Conservation (phyloP, 1,140 invertebrate genomes). For the Trachelipus rathkii region DNA sequence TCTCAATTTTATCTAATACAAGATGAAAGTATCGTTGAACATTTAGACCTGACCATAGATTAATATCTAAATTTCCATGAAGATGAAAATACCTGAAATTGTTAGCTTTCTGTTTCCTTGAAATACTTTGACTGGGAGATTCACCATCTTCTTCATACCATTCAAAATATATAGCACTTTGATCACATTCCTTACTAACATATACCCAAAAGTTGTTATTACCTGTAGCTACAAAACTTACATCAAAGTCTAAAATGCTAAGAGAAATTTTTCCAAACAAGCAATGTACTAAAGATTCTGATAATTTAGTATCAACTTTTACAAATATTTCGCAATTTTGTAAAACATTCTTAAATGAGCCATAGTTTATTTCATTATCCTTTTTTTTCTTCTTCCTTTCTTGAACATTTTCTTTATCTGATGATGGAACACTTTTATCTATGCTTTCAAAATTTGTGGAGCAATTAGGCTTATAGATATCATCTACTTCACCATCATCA, state of each 20-base stretch:
- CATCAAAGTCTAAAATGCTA: conserved; percentile 25
- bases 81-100: conserved; percentile 45
- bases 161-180: conserved; percentile 51
- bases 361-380: conserved; percentile 34
- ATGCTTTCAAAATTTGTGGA: too few relatives aligned
- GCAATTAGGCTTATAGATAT: too few relatives aligned
- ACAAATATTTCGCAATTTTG: conserved; percentile 35
- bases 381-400: conserved; percentile 24
- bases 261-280: conserved; percentile 32
- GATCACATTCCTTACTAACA: conserved; percentile 46
- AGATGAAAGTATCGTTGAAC: conserved; percentile 39
- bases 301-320: conserved; percentile 30
- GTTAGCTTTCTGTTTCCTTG: conserved; percentile 37
- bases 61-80: conserved; percentile 38
- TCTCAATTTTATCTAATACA: conserved; percentile 17
- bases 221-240: conserved; percentile 28
- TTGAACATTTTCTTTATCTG: not conserved
- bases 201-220: conserved; percentile 49
- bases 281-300: conserved; percentile 25
- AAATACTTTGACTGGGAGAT: conserved; percentile 30
- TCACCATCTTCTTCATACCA: conserved; percentile 39
- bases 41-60: conserved; percentile 40
- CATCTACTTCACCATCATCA: too few relatives aligned
- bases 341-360: conserved; percentile 36
- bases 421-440: not conserved